A percentile compares a stretch with the other conserved stretches of the same genome.
These are phyloP conservation scores for Scaptomyza pallida DNA, from an alignment of 1,140 invertebrate species.

Conservation along the genomic window DNA sequence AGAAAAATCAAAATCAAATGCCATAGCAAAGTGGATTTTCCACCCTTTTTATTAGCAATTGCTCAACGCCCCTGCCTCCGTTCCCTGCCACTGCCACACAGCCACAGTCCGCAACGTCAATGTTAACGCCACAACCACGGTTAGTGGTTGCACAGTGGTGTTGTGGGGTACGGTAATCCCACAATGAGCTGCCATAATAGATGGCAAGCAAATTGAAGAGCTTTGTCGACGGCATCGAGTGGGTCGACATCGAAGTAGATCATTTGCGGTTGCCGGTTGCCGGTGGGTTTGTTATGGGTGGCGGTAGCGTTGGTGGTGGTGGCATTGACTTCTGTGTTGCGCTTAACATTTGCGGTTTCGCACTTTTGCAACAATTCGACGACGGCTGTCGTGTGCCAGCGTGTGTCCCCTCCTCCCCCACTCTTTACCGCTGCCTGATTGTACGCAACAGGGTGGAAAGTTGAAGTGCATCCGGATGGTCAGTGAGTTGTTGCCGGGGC, in stretches of 20 bases:
- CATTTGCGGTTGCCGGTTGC: slow-evolving; percentile 62
- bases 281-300: slow-evolving; percentile 48
- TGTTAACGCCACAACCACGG: slow-evolving; percentile 4
- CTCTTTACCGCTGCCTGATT: slow-evolving; percentile 19
- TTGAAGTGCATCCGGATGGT: slow-evolving; percentile 83
- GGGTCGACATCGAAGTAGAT: slow-evolving; percentile 6
- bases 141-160: slow-evolving; percentile 29
- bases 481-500: slow-evolving; percentile 44
- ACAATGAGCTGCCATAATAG: slow-evolving; percentile 83
- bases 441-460: slow-evolving; percentile 83
- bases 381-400: slow-evolving; percentile 40
- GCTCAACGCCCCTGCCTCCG: slow-evolving; percentile 31
- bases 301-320: slow-evolving; percentile 35
- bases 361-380: slow-evolving; percentile 81
- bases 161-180: slow-evolving; percentile 68
- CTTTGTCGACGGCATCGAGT: slow-evolving; percentile 73
- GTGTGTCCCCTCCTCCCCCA: slow-evolving; percentile 21
- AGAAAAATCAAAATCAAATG: slow-evolving; percentile 83
- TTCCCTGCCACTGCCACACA: background rate
- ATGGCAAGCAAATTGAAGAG: slow-evolving; percentile 83
- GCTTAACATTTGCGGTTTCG: slow-evolving; percentile 84
- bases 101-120: slow-evolving; percentile 16
- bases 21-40: slow-evolving; percentile 83
- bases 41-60: slow-evolving; percentile 83
- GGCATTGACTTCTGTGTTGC: slow-evolving; percentile 77